Conservation (phyloP, 2,113 vertebrate genomes). For the Protomyctophum bolini region DNA sequence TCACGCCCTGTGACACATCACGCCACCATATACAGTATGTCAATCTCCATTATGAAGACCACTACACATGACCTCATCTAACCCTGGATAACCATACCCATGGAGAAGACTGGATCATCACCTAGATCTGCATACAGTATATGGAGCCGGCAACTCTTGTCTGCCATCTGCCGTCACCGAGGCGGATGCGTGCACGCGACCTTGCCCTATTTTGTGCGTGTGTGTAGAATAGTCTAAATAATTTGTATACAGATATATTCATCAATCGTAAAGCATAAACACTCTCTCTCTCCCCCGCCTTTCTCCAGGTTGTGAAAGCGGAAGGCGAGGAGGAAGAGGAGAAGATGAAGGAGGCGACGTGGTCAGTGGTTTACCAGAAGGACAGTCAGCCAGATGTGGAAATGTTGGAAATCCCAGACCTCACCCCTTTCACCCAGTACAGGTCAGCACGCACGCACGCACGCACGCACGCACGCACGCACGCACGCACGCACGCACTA, state of each 20-base stretch:
- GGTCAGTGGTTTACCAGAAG: slow-evolving; percentile 86
- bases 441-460: slow-evolving; percentile 78
- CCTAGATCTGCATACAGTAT: too few species aligned
- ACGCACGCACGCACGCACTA: slow-evolving; percentile 3
- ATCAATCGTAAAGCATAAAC: too few species aligned
- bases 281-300: neutral
- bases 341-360: slow-evolving; percentile 82
- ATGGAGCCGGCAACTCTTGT: too few species aligned
- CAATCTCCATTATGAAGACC: too few species aligned
- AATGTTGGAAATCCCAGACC: slow-evolving; percentile 87
- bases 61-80: too few species aligned
- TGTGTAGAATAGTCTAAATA: neutral
- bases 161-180: too few species aligned
- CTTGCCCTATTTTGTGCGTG: neutral
- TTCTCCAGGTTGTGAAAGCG: slow-evolving; percentile 78
- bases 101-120: too few species aligned
- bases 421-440: slow-evolving; percentile 93
- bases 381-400: slow-evolving; percentile 89
- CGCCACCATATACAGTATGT: too few species aligned
- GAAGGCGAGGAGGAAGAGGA: neutral
- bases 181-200: too few species aligned
- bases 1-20: too few species aligned
- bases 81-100: neutral
- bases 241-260: too few species aligned
- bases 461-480: slow-evolving; percentile 14